These are phyloP conservation scores for Sternotherus odoratus DNA, from an alignment of 2,797 vertebrate species.

Conservation along the genomic window DNA sequence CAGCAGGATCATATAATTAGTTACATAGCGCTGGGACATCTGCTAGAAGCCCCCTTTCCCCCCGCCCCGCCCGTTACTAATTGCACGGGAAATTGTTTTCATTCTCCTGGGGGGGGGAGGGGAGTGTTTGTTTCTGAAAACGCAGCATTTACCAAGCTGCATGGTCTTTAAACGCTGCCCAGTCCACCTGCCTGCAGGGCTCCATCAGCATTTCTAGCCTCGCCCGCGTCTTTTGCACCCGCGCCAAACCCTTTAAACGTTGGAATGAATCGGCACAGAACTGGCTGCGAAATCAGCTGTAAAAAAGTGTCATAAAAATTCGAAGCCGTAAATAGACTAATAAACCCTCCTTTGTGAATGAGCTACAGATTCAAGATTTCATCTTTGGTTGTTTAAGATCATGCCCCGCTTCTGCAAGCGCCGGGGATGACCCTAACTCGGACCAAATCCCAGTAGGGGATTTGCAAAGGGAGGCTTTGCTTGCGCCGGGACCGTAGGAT, in stretches of 20 bases:
- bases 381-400: not conserved
- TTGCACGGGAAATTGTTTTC: not conserved
- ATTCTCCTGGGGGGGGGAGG: no score
- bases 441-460: not conserved
- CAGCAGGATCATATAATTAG: not conserved
- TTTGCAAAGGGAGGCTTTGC: not conserved
- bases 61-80: accelerated
- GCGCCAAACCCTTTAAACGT: not conserved
- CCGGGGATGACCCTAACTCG: not conserved
- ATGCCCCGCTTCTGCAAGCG: not conserved
- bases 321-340: not conserved
- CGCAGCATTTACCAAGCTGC: not conserved
- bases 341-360: not conserved
- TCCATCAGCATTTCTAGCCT: not conserved
- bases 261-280: not conserved
- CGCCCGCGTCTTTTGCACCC: not conserved
- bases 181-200: not conserved
- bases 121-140: not conserved
- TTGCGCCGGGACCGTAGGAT: not conserved
- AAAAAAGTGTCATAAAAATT: not conserved
- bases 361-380: not conserved
- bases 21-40: not conserved
- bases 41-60: not conserved
- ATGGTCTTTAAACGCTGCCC: not conserved
- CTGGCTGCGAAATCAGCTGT: not conserved